Evolutionary conservation across 1,140 invertebrate genomes (phyloP), one percentile per base, ranked within the genome.

Genomic region (Adoxophyes honmai): DNA sequence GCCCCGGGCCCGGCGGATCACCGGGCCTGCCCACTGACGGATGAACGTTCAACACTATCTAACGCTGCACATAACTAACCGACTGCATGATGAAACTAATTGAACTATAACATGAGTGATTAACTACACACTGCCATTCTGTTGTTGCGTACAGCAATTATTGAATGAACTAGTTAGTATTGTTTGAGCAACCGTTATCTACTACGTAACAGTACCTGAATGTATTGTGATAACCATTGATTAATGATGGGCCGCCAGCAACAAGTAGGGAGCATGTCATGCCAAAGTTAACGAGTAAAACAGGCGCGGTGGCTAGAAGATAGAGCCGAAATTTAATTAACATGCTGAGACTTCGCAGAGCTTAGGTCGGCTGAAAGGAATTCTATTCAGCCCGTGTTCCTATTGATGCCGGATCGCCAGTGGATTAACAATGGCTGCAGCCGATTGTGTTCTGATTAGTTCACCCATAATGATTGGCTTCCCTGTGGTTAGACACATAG

Each of bases 21-120:
- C 16, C 62, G 66, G 64, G 66, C 63, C 55, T 59, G 58, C 52
- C 55, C 38, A 63, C 55, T 76, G 70, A 73, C 57, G 68, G 59
- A 68, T 67, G 60, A 68, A 66, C 60, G 56, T 58, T 59, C 56
- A 48, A 55, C 60, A 42, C 52, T 33, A 37, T 35, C 55, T 34
- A 16, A 44, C 60, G 48, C 9, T 21, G 15, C 10, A n/a, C 15
- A 14, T 44, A 44, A 44, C 39, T 28, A 16, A 15, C 39, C 39
- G 57, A 34, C 21, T 28, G 21, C 21, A 64, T 62, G 59, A 70
- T 68, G 64, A 68, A 66, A 62, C 61, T 66, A 69, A 71, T 69
- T 69, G 65, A 66, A 58, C 60, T 55, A 64, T 18, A 48, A 59
- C 53, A 21, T 68, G 60, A 65, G 51, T 68, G 59, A 71, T 71